A percentile compares a stretch with the other conserved stretches of the same genome.
These are phyloP conservation scores for Lophotis ruficrista DNA, from an alignment of 2,113 vertebrate species.

Conservation along the genomic window DNA sequence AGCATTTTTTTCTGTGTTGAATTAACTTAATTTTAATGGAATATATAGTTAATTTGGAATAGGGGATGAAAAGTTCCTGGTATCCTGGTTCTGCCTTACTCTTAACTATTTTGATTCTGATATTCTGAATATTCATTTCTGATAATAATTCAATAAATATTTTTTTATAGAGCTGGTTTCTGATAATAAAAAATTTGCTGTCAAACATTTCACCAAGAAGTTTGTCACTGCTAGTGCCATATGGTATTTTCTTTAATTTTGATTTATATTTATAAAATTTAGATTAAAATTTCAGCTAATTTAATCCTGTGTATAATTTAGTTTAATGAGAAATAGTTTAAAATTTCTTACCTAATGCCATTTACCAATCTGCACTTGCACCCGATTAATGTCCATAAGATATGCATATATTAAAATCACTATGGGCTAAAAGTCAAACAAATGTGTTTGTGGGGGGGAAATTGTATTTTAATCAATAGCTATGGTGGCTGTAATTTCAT, in stretches of 20 bases:
- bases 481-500: not conserved
- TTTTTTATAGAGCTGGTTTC: not conserved
- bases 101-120: not conserved
- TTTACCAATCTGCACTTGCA: not conserved
- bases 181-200: not conserved
- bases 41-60: not conserved
- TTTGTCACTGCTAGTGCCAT: not conserved
- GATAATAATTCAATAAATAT: not conserved
- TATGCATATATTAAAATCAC: not conserved
- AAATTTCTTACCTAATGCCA: not conserved
- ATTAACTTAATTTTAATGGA: not conserved
- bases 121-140: not conserved
- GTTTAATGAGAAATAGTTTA: slow-evolving; percentile 20
- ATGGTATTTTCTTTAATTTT: not conserved
- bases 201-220: not conserved
- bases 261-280: not conserved
- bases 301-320: slow-evolving; percentile 12
- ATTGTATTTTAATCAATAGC: not conserved
- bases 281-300: slow-evolving; percentile 6
- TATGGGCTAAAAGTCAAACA: slow-evolving; percentile 12
- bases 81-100: not conserved
- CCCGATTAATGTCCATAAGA: not conserved
- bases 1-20: not conserved
- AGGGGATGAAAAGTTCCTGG: not conserved
- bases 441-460: rapidly evolving